Base-by-base conservation (phyloP, 2,797 vertebrate genomes). In the Myoxocephalus aenaeus region DNA sequence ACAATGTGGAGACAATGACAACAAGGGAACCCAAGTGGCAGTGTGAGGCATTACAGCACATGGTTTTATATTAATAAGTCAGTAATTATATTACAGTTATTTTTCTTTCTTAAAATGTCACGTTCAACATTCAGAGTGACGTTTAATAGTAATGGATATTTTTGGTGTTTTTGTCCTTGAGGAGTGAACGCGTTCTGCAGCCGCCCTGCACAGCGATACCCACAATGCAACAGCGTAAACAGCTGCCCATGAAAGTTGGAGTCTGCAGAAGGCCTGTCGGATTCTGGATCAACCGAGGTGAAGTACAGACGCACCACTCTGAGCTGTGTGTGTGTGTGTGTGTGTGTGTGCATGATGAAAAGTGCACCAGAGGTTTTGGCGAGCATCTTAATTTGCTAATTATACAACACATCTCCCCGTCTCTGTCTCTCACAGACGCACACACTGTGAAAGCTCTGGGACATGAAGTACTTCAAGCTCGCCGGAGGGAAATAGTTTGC, bases 401-500 rank as follows among this genome's bases (percentile, higher is more conserved):
- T 84, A 86, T 85, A 85, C 58, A 73, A 82, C 78, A 59, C 53
- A 85, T 74, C 53, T 59, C 22, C 3, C 50, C 3, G 0, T 64
- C 20, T 77, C 75, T 66, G 65, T 81, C 64, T 81, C 65, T 50
- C 65, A 12, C 38, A 42, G n/a, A 51, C 51, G 74, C 53, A 77
- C 64, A 46, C 13, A 65, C 56, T 53, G 66, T 44, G 50, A 80
- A 90, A 82, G 61, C 62, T 40, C 58, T 68, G 68, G 62, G 77
- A 86, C 68, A 27, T 78, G 73, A 73, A 74, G 77, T 70, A 59
- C 87, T 51, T 17, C 46, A 8, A 34, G 79, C 65, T n/a, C 3
- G 86, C 90, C 77, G 22, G 20, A 70, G 89, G 92, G 90, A 86
- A 93, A 95, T 95, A 94, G 72, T 91, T 93, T 82, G 68, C 79